Conservation (phyloP, 1,140 invertebrate species). For the Riptortus pedestris region DNA sequence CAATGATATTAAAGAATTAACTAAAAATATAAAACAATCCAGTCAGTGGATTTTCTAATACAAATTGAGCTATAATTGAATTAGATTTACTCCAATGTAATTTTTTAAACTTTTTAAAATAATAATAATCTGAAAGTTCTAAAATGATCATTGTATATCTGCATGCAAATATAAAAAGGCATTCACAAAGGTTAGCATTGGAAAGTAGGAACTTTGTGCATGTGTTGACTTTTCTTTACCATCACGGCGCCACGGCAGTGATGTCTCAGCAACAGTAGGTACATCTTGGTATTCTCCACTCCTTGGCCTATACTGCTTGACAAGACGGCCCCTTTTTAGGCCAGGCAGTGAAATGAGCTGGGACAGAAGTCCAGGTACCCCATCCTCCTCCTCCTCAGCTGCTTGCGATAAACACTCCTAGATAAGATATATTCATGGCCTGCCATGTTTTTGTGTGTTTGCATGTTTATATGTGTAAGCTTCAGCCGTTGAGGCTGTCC, state of each 20-base stretch:
- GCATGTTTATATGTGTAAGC: too few species aligned
- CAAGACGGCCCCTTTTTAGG: constrained; percentile 52
- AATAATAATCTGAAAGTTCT: not conserved
- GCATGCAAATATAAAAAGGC: too few species aligned
- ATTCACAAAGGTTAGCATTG: constrained; percentile 7
- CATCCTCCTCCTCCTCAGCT: constrained; percentile 12
- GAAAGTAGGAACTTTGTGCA: not conserved
- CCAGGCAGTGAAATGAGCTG: constrained; percentile 51
- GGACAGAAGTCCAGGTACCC: constrained; percentile 41
- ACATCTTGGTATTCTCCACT: constrained; percentile 37
- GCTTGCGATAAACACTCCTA: constrained; percentile 6
- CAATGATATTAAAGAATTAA: too few species aligned
- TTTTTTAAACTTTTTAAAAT: too few species aligned
- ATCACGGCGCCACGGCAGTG: constrained; percentile 54
- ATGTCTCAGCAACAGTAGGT: constrained; percentile 58
- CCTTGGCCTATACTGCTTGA: constrained; percentile 45
- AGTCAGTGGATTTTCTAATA: too few species aligned
- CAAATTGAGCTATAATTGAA: too few species aligned
- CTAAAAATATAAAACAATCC: too few species aligned
- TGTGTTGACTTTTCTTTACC: constrained; percentile 8
- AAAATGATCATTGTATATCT: too few species aligned
- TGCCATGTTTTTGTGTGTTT: not conserved
- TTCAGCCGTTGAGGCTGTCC: too few species aligned
- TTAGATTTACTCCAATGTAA: too few species aligned
- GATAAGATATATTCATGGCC: not conserved